phyloP scores from a whole-genome alignment of 2,797 vertebrate genomes.

The Lemur catta region DNA sequence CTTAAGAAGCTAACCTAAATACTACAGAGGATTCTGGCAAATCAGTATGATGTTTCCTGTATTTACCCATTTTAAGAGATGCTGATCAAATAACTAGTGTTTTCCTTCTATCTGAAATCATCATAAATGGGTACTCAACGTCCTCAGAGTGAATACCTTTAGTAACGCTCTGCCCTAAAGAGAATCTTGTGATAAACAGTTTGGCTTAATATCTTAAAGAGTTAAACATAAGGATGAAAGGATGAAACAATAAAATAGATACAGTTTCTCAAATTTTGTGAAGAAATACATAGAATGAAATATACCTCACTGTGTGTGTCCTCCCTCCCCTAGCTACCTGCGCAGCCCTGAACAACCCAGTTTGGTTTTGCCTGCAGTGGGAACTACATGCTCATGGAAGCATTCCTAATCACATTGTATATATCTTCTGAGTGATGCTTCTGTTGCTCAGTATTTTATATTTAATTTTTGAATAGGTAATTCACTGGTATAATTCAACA shows the following conservation, averaged over 20 bases:
- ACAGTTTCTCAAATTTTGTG: neutral
- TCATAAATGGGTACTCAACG: neutral
- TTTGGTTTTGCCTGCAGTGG: neutral
- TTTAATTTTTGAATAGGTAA: slow-evolving; percentile 10
- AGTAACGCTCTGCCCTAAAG: neutral
- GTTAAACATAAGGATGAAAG: neutral
- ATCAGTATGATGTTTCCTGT: neutral
- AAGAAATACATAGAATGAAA: neutral
- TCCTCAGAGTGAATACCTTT: neutral
- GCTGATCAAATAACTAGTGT: neutral
- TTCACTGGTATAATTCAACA: neutral
- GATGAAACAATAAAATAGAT: neutral
- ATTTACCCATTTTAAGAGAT: neutral
- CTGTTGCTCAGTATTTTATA: slow-evolving; percentile 6
- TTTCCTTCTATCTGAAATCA: neutral
- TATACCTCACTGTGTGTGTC: neutral
- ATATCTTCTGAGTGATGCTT: neutral
- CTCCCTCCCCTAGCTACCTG: neutral
- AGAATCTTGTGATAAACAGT: neutral
- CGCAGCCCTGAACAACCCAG: neutral
- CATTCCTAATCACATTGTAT: neutral
- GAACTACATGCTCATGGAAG: neutral
- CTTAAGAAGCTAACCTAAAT: neutral
- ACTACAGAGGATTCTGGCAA: neutral
- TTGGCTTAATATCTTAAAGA: neutral